Conservation (phyloP, 2,113 vertebrate species). For the Crotalus tigris region DNA sequence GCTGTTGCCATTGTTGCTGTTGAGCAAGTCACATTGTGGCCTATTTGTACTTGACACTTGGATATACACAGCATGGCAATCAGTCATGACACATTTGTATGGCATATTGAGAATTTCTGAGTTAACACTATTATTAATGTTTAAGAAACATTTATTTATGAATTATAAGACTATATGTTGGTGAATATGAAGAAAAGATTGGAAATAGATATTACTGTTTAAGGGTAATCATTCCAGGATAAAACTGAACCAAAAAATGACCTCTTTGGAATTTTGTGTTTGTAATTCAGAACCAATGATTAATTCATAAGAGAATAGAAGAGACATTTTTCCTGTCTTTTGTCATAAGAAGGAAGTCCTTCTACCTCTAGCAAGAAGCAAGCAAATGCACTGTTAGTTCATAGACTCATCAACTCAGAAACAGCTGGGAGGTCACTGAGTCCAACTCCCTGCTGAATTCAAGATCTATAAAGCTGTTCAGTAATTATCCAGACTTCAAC, state of each 20-base stretch:
- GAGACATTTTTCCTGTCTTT: background rate
- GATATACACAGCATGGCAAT: background rate
- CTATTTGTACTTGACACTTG: background rate
- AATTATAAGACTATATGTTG: background rate
- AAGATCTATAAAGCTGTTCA: background rate
- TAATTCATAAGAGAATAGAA: background rate
- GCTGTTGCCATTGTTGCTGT: background rate
- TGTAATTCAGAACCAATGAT: background rate
- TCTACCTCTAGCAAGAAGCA: background rate
- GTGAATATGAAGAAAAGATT: background rate
- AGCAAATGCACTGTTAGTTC: background rate
- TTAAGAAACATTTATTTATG: background rate
- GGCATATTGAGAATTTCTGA: background rate
- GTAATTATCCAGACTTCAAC: background rate
- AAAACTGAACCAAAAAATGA: background rate
- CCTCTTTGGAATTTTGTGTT: background rate
- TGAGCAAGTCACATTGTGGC: background rate
- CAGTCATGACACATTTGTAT: background rate
- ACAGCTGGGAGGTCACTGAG: background rate
- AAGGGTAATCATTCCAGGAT: background rate
- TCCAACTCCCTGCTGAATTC: background rate
- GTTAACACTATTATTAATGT: background rate
- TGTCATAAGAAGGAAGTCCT: background rate
- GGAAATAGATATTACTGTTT: background rate
- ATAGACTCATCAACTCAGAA: background rate